Conservation (phyloP, 2,888 invertebrate species). For the Drosophila borealis region DNA sequence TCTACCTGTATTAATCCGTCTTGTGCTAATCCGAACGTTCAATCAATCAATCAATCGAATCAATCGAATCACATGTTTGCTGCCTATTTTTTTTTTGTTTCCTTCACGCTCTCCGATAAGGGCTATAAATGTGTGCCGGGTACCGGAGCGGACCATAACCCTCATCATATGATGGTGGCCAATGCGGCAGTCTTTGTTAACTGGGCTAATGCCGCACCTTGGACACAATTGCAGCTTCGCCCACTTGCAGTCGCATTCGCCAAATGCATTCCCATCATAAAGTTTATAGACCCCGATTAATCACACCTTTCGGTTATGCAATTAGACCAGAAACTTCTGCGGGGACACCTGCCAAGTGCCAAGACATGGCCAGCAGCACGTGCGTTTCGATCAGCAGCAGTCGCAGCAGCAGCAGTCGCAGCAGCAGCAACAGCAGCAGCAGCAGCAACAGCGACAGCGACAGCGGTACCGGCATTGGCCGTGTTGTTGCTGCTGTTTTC, state of each 20-base stretch:
- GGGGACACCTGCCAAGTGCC: not conserved
- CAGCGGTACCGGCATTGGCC: constrained; percentile 1
- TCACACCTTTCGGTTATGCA: not conserved
- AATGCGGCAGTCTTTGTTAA: not conserved
- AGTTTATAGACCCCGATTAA: not conserved
- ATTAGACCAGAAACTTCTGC: constrained; percentile 14
- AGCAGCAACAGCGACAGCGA: not conserved
- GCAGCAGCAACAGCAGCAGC: not conserved
- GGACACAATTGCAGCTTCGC: no score
- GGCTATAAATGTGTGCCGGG: no score
- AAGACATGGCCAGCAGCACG: constrained; percentile 41
- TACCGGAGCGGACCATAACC: not conserved
- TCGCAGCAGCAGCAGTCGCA: not conserved
- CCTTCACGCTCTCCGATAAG: constrained; percentile 1
- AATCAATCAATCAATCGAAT: constrained; percentile 2
- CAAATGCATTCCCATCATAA: not conserved
- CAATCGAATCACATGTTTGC: not conserved
- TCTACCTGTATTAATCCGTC: not conserved
- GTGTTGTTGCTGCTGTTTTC: constrained; percentile 17
- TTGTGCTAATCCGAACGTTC: constrained; percentile 4
- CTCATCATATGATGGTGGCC: not conserved
- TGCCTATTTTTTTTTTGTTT: not conserved
- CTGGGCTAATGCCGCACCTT: no score
- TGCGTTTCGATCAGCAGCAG: constrained; percentile 11
- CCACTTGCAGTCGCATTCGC: not conserved